Percentiles rank a stretch among this genome's conserved stretches.
These are phyloP conservation scores for Cyaniris semiargus DNA, from an alignment of 2,888 invertebrate species.

Conservation along the genomic window DNA sequence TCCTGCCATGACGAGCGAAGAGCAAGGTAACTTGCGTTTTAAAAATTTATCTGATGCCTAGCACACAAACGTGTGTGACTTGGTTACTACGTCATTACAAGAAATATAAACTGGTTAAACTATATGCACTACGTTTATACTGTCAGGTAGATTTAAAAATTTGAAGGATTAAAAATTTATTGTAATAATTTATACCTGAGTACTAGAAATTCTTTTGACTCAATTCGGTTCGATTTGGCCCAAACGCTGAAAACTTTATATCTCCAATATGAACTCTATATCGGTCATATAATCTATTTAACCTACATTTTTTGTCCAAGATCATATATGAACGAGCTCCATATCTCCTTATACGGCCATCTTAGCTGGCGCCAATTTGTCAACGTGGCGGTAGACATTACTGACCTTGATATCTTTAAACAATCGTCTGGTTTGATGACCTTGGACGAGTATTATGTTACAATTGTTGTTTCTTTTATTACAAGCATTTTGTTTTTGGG, in stretches of 20 bases:
- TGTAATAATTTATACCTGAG: too few relatives aligned
- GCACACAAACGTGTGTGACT: too few relatives aligned
- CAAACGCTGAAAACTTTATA: not conserved
- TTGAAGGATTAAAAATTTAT: too few relatives aligned
- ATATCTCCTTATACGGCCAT: not conserved
- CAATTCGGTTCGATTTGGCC: too few relatives aligned
- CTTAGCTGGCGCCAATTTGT: not conserved
- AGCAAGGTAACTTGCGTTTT: too few relatives aligned
- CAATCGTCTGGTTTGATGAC: constrained; percentile 42
- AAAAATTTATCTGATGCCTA: too few relatives aligned
- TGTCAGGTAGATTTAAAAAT: too few relatives aligned
- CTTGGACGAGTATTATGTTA: constrained; percentile 38
- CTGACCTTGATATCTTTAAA: constrained; percentile 44
- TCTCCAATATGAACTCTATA: not conserved
- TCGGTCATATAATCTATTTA: not conserved
- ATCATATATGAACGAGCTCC: not conserved
- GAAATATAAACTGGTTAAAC: too few relatives aligned
- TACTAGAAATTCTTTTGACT: too few relatives aligned
- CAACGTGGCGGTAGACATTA: not conserved
- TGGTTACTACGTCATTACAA: too few relatives aligned
- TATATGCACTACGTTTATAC: too few relatives aligned
- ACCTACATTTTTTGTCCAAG: not conserved
- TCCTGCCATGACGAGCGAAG: too few relatives aligned
- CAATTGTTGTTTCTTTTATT: not conserved
- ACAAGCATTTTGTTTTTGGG: not conserved